Base-by-base conservation (phyloP, 2,888 invertebrate species). In the Rutpela maculata region DNA sequence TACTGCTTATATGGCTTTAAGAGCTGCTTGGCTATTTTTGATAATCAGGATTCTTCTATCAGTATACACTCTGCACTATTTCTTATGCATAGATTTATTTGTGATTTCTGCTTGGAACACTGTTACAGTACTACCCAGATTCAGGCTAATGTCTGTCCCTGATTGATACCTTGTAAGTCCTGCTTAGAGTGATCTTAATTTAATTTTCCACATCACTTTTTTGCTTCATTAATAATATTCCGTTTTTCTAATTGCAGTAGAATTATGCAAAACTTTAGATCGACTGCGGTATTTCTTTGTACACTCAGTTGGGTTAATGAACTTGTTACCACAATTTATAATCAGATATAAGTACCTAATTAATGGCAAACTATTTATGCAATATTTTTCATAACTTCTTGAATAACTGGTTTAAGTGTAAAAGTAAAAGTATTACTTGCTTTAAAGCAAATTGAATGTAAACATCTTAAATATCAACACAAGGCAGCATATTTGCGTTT, bases 381-480 rank as follows among this genome's bases (percentile, higher is more conserved):
- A 67, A 67, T n/a, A 56, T 67, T 67, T 67, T 67, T 67, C 67
- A 67, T 67, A 67, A 67, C 17, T 55, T 67, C 67, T 67, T 50
- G 67, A 56, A 55, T 55, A 67, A 67, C 67, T 56, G 67, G 67
- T 67, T 67, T 55, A 67, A 17, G 50, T 10, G 22, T 66, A 66
- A 66, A 67, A 67, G 67, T 67, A 67, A 67, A 67, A 67, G 67
- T 55, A 66, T 43, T 22, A 9, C 43, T 43, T 18, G 18, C 17
- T 56, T 9, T 56, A 65, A 50, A 1, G 19, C 43, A 35, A 65
- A 65, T 65, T 19, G 17, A 65, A 65, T 10, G 43, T 43, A 65
- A 31, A 22, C 31, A 17, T 62, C 15, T 50, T 50, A 50, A n/a
- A 50, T 50, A n/a, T 15, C n/a, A 50, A 15, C 12, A 12, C 43